These are phyloP conservation scores for Sceliomorpha sp. DNA, from an alignment of 2,888 invertebrate species.

Conservation along the genomic window DNA sequence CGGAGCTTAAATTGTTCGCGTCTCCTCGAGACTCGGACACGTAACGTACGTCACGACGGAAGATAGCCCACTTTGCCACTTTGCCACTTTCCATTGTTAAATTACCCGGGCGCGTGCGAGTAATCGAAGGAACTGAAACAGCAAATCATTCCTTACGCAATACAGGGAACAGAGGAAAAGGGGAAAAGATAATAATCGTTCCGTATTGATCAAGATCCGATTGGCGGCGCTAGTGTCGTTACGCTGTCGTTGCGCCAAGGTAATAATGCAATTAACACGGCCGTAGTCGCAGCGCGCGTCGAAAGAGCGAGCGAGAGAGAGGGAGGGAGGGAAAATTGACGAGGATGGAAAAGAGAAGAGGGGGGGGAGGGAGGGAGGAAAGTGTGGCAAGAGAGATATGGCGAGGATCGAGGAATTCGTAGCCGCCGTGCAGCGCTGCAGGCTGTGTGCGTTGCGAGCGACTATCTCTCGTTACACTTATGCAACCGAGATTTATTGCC, in stretches of 20 bases:
- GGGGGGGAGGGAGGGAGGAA: conserved; percentile 22
- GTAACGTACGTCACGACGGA: too few relatives aligned
- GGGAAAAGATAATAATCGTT: conserved; percentile 44
- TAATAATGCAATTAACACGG: conserved; percentile 52
- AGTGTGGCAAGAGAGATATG: conserved; percentile 55
- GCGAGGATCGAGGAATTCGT: conserved; percentile 56
- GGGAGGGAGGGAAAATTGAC: conserved; percentile 45
- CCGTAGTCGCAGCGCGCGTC: conserved; percentile 28
- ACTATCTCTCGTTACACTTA: conserved; percentile 80
- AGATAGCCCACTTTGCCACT: too few relatives aligned
- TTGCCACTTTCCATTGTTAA: too few relatives aligned
- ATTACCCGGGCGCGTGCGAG: too few relatives aligned
- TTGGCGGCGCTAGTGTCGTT: conserved; percentile 49
- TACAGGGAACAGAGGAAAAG: too few relatives aligned
- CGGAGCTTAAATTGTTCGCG: too few relatives aligned
- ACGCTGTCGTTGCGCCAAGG: conserved; percentile 49
- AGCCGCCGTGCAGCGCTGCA: conserved; percentile 57
- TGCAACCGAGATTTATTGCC: conserved; percentile 80
- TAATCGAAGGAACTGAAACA: too few relatives aligned
- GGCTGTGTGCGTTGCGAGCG: conserved; percentile 79
- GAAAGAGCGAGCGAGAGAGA: conserved; percentile 37
- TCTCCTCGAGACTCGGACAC: too few relatives aligned
- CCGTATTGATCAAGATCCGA: conserved; percentile 46
- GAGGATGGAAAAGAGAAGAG: conserved; percentile 42
- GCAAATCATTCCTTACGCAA: too few relatives aligned